Evolutionary conservation across 2,888 invertebrate genomes (phyloP).

Genomic region (Stramonita haemastoma): DNA sequence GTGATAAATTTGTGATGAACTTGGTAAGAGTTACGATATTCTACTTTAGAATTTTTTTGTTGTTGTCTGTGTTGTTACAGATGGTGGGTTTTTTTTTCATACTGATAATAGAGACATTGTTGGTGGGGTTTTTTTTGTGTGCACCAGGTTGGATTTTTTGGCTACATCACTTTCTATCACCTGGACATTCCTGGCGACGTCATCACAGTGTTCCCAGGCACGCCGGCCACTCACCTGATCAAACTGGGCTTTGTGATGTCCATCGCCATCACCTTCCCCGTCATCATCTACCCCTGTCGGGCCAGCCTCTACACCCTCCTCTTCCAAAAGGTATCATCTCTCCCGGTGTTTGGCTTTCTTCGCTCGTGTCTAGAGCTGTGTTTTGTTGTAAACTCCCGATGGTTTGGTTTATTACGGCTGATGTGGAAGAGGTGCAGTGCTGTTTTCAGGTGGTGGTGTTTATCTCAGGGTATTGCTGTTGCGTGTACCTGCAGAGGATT

Average conservation of each 20-base stretch:
- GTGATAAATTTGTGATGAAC: too few species aligned
- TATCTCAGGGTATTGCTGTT: too few species aligned
- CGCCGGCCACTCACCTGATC: conserved; percentile 89
- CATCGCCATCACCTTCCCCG: conserved; percentile 96
- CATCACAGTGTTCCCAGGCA: conserved; percentile 89
- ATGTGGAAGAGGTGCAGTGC: too few species aligned
- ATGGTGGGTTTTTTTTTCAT: not conserved
- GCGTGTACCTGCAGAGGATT: too few species aligned
- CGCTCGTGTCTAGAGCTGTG: too few species aligned
- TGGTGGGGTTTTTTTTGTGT: not conserved
- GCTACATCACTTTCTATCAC: conserved; percentile 91
- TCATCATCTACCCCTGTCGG: conserved; percentile 97
- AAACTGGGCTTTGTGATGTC: conserved; percentile 96
- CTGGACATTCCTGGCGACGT: conserved; percentile 87
- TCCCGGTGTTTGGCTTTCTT: not conserved
- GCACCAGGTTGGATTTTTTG: conserved; percentile 90
- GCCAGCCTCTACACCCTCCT: conserved; percentile 94
- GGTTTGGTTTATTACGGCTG: too few species aligned
- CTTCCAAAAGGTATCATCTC: conserved; percentile 85
- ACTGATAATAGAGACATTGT: not conserved
- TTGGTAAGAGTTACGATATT: not conserved
- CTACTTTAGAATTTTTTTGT: not conserved
- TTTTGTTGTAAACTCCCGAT: too few species aligned
- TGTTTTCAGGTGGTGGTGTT: too few species aligned
- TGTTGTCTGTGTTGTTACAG: not conserved